These are phyloP conservation scores for Macaria notata DNA, from an alignment of 2,888 invertebrate genomes.

Conservation along the genomic window DNA sequence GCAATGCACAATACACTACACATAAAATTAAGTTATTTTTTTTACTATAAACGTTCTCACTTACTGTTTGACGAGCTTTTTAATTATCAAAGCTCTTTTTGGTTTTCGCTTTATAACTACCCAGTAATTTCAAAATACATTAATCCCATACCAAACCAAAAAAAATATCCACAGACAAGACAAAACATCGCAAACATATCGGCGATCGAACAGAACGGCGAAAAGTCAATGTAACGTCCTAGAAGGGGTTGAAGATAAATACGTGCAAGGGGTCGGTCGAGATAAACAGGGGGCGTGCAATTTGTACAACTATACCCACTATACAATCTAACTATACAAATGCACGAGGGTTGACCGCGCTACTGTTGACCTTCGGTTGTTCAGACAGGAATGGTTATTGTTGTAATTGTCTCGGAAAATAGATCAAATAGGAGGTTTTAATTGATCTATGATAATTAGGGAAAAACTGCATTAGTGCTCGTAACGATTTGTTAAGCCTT, in stretches of 20 bases:
- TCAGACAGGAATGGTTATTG: neutral
- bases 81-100: too few species aligned
- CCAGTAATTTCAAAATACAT: too few species aligned
- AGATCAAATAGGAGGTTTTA: too few species aligned
- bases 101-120: too few species aligned
- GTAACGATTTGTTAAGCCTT: too few species aligned
- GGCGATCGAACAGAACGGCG: constrained; percentile 61
- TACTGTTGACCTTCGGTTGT: constrained; percentile 33
- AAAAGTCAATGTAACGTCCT: constrained; percentile 70
- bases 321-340: constrained; percentile 48
- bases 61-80: too few species aligned
- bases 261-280: constrained; percentile 65
- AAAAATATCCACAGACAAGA: constrained; percentile 27
- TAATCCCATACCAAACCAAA: constrained; percentile 1
- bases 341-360: constrained; percentile 46
- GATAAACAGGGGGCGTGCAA: constrained; percentile 78
- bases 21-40: too few species aligned
- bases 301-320: constrained; percentile 60
- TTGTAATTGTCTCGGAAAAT: neutral
- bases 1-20: too few species aligned
- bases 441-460: too few species aligned
- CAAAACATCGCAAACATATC: constrained; percentile 38
- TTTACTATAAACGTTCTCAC: too few species aligned
- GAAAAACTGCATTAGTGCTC: too few species aligned
- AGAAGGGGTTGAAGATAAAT: constrained; percentile 76